These are phyloP conservation scores for Aptenodytes patagonicus DNA, from an alignment of 2,113 vertebrate genomes.

Conservation along the genomic window DNA sequence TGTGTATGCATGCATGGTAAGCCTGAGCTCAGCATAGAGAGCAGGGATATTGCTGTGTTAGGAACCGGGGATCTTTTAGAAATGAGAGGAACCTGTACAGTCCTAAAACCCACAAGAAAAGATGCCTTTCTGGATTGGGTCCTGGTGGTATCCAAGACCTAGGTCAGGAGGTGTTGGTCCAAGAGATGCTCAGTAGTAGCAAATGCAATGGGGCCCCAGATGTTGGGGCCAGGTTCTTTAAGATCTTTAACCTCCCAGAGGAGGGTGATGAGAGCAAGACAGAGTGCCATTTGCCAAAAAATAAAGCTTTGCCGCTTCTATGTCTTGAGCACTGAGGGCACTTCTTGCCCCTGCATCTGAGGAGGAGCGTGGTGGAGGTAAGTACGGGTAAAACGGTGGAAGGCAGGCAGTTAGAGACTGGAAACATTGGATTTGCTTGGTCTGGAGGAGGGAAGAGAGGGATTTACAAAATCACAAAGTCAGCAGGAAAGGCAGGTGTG, in stretches of 20 bases:
- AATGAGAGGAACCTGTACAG: background rate
- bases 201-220: background rate
- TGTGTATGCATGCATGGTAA: rapidly evolving
- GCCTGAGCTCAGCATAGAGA: background rate
- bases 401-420: background rate
- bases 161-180: background rate
- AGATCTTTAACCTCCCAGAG: background rate
- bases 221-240: background rate
- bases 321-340: background rate
- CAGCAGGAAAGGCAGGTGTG: background rate
- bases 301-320: background rate
- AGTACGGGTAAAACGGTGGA: background rate
- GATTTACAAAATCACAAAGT: background rate
- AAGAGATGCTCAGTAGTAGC: background rate
- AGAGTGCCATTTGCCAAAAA: background rate
- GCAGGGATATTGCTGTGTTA: background rate
- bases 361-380: background rate
- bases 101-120: background rate
- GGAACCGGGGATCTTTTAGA: background rate
- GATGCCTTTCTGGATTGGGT: background rate
- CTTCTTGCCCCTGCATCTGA: background rate
- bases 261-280: background rate
- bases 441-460: background rate
- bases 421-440: background rate
- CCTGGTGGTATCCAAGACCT: background rate